These are phyloP conservation scores for Argyresthia albistria DNA, from an alignment of 2,888 invertebrate species.

Conservation along the genomic window DNA sequence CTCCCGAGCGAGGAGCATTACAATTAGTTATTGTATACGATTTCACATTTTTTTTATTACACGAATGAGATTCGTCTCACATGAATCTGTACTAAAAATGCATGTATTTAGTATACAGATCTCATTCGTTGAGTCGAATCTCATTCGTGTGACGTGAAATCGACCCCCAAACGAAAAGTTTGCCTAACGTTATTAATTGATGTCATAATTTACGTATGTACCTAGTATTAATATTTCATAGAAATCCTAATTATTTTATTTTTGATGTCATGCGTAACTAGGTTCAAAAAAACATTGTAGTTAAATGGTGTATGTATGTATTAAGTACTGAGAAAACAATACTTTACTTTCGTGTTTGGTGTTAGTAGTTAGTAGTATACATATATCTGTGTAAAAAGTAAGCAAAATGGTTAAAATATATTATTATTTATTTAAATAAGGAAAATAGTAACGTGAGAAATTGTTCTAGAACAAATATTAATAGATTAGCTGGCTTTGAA, in stretches of 20 bases:
- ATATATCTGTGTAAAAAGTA: slow-evolving; percentile 16
- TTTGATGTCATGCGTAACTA: neutral
- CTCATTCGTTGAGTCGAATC: too few relatives aligned
- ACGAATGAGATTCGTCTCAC: too few relatives aligned
- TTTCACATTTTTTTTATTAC: too few relatives aligned
- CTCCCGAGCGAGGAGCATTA: too few relatives aligned
- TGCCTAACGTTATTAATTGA: too few relatives aligned
- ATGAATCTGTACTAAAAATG: too few relatives aligned
- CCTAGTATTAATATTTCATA: neutral
- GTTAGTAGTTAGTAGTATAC: neutral
- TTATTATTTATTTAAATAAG: neutral
- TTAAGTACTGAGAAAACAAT: neutral
- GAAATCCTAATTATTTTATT: neutral
- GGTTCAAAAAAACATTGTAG: neutral
- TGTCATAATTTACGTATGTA: too few relatives aligned
- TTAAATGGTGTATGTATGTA: neutral
- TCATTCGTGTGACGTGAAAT: too few relatives aligned
- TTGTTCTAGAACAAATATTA: slow-evolving; percentile 10
- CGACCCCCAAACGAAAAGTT: too few relatives aligned
- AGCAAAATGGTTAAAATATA: neutral
- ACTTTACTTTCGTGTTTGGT: slow-evolving; percentile 5
- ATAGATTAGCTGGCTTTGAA: slow-evolving; percentile 43
- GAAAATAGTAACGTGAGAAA: too few relatives aligned
- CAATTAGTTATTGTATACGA: too few relatives aligned
- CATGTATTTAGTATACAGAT: too few relatives aligned